Base-by-base conservation (phyloP, 2,888 invertebrate genomes). In the Sphinx pinastri region DNA sequence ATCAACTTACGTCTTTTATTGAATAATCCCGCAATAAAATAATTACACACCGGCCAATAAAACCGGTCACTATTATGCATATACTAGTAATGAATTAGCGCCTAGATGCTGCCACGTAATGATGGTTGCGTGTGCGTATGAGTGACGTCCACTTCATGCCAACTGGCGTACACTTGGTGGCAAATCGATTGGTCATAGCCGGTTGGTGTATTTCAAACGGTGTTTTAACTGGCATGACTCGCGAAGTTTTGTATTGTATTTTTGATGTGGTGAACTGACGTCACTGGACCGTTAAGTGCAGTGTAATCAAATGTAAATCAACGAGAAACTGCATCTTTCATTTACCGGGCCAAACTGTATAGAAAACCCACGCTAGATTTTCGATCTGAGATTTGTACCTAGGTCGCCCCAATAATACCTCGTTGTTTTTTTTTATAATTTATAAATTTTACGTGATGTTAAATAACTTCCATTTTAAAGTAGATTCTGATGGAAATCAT, bases 131-230 rank as follows among this genome's bases (percentile, higher is more conserved):
- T 58, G 13, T 54, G 55, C 68, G 71, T 67, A 63, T 59, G 52
- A 51, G 55, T 38, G 52, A 63, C 66, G 16, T 49, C 19, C 69
- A 68, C 74, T 73, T 70, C 49, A 69, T 74, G 67, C 68, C 69
- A 72, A 77, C 25, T 70, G 49, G 58, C 63, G 38, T 58, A 67
- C 79, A 78, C 73, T 77, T 75, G 52, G 60, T 73, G 67, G 66
- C 67, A 72, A 66, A 77, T 72, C 71, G 66, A 78, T 72, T 73
- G 72, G 68, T 66, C 70, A 70, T 68, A 63, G 47, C 25, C 25
- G 25, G 25, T 25, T 25, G 25, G 49, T 47, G 47, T 55, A 19
- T 19, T 55, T 55, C 10, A 55, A 55, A 55, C 16, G 38, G 1
- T 38, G 38, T 38, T 38, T 25, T 38, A 38, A 38, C 38, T 38